Evolutionary conservation across 2,113 vertebrate genomes (phyloP).

Genomic region (Grus americana): DNA sequence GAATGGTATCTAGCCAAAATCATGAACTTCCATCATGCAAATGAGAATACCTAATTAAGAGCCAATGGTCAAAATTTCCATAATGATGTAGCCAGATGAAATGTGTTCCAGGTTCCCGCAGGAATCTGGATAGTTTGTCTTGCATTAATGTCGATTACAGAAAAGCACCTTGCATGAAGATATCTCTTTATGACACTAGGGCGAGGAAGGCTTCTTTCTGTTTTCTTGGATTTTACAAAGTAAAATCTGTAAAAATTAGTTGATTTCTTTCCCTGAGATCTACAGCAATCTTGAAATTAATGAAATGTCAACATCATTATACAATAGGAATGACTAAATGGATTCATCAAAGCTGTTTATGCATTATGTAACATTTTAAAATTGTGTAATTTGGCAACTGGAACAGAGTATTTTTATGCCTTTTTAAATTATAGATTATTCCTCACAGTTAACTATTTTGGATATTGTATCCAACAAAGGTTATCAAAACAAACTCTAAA

Average conservation of each 20-base stretch:
- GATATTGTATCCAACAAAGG: conserved; percentile 1
- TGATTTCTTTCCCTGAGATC: not conserved
- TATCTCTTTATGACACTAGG: not conserved
- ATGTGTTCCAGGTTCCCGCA: conserved; percentile 40
- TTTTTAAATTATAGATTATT: conserved; percentile 62
- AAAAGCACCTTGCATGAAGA: conserved; percentile 33
- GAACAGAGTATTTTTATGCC: conserved; percentile 19
- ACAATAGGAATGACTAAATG: conserved; percentile 13
- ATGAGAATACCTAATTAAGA: conserved; percentile 65
- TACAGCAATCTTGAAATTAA: conserved; percentile 6
- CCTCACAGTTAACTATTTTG: conserved; percentile 15
- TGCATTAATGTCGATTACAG: conserved; percentile 38
- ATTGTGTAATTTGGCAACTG: conserved; percentile 21
- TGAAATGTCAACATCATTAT: conserved; percentile 22
- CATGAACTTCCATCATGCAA: conserved; percentile 54
- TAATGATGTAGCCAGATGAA: conserved; percentile 60
- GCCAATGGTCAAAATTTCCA: conserved; percentile 65
- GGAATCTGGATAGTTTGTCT: conserved; percentile 43
- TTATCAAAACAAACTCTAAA: conserved; percentile 42
- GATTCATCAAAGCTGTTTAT: conserved; percentile 41
- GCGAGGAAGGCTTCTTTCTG: not conserved
- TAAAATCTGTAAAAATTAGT: not conserved
- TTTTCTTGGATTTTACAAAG: not conserved
- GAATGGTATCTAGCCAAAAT: conserved; percentile 53
- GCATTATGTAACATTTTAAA: conserved; percentile 38